Percentiles rank a stretch among this genome's conserved stretches.
Conservation (phyloP, 1,140 invertebrate species). For the Oreohelix idahoensis region DNA sequence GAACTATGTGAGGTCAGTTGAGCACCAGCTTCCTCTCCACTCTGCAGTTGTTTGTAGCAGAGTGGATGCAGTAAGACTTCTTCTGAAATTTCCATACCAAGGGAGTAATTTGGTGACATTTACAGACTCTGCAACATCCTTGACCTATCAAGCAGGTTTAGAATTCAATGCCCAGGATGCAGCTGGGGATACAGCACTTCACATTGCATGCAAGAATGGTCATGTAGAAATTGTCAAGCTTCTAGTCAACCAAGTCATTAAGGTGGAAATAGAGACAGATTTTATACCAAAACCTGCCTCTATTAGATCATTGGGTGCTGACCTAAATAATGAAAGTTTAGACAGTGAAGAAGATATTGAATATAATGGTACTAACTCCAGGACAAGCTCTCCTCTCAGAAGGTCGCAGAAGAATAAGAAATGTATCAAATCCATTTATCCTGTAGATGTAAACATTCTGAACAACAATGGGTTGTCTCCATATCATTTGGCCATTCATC, state of each 20-base stretch:
- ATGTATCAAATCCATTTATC: constrained; percentile 21
- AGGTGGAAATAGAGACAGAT: constrained; percentile 73
- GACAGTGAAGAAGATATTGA: neutral
- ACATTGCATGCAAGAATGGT: constrained; percentile 61
- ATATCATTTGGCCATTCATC: constrained; percentile 77
- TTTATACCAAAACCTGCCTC: neutral
- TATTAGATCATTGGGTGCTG: neutral
- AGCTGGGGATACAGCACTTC: constrained; percentile 61
- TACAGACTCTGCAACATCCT: constrained; percentile 53
- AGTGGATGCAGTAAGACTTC: constrained; percentile 76
- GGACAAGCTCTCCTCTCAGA: neutral
- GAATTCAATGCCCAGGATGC: constrained; percentile 61
- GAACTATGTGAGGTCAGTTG: constrained; percentile 85
- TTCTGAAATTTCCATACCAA: constrained; percentile 89
- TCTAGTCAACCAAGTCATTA: constrained; percentile 81
- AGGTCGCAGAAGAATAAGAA: neutral
- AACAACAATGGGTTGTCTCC: constrained; percentile 49
- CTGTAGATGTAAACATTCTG: constrained; percentile 48
- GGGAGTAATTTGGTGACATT: constrained; percentile 48
- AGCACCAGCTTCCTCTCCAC: constrained; percentile 93
- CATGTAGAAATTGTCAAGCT: constrained; percentile 55
- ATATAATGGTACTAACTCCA: neutral
- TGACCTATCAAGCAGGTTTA: constrained; percentile 44
- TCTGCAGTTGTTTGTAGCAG: constrained; percentile 92
- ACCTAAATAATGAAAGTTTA: neutral